Evolutionary conservation across 1,140 invertebrate species (phyloP), one percentile per base, ranked within the genome.

Genomic region (Galleria mellonella): DNA sequence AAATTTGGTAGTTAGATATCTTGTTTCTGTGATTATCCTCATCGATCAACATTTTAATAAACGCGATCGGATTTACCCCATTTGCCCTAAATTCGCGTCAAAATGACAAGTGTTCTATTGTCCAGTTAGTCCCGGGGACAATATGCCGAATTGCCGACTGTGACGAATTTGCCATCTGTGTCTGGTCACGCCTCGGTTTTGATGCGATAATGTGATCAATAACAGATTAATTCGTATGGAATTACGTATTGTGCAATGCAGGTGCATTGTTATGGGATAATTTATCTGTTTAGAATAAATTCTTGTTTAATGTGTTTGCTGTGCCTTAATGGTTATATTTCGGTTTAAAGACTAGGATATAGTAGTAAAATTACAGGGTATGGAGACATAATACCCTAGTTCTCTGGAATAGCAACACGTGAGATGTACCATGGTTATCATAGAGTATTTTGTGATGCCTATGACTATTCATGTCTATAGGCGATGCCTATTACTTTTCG

Each of bases 51-150:
- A 23, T 23, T 23, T 23, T 23, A 29, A 40, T 35, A 40, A 45
- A 30, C 33, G 32, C 15, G 31, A 53, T 40, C 43, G 32, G 47
- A 58, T 73, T 73, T 72, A 67, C 62, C 56, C 53, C 35, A 72
- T 66, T 55, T 49, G 62, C 53, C 32, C 48, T 43, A 56, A 65
- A 67, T 74, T 69, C 42, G 50, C 59, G 67, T 71, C 69, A 71
- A 64, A 57, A 53, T 47, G 35, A 37, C 15, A 37, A 37, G 35
- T 37, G 35, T 23, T 2, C 17, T 6, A 23, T 23, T 23, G 17
- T 37, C 14, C n/a, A 7, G 35, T 37, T 37, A 15, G 35, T 37
- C 13, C 14, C 17, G 13, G 35, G 14, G 17, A 37, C 14, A 37
- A 17, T 37, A 37, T 37, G 35, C 13, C 50, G 52, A 60, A 52